These are phyloP conservation scores for Rallus limicola DNA, from an alignment of 2,113 vertebrate genomes.

Conservation along the genomic window DNA sequence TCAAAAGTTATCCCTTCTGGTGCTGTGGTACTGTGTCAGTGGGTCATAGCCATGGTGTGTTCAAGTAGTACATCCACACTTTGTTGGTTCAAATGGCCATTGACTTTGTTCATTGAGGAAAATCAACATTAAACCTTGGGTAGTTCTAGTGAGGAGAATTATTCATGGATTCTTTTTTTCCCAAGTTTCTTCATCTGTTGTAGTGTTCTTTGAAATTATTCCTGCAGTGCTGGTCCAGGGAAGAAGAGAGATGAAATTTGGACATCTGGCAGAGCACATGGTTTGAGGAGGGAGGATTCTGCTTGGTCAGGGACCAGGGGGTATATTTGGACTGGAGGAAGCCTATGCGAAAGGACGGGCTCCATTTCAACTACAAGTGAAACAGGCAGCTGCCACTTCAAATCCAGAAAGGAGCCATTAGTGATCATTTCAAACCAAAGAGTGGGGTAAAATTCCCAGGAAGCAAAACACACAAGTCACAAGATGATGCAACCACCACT, in stretches of 20 bases:
- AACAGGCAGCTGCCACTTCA: not conserved
- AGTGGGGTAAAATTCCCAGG: not conserved
- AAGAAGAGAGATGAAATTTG: not conserved
- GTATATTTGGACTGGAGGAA: not conserved
- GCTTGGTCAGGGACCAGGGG: not conserved
- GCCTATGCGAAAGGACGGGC: not conserved
- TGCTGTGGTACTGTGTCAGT: rapidly evolving
- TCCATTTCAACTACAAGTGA: not conserved
- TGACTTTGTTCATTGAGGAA: not conserved
- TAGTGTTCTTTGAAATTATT: not conserved
- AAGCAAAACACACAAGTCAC: not conserved
- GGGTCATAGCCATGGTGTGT: not conserved
- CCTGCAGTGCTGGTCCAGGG: not conserved
- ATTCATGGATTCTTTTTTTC: not conserved
- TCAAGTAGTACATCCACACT: too few relatives aligned
- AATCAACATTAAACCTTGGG: not conserved
- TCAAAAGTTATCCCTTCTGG: not conserved
- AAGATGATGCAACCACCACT: not conserved
- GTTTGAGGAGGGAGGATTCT: not conserved
- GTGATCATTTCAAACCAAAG: not conserved
- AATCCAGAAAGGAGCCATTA: not conserved
- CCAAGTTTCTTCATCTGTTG: not conserved
- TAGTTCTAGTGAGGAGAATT: not conserved
- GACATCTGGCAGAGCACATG: not conserved
- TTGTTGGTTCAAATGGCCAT: not conserved